Base-by-base conservation (phyloP, 2,113 vertebrate genomes). In the Chloropsis hardwickii region DNA sequence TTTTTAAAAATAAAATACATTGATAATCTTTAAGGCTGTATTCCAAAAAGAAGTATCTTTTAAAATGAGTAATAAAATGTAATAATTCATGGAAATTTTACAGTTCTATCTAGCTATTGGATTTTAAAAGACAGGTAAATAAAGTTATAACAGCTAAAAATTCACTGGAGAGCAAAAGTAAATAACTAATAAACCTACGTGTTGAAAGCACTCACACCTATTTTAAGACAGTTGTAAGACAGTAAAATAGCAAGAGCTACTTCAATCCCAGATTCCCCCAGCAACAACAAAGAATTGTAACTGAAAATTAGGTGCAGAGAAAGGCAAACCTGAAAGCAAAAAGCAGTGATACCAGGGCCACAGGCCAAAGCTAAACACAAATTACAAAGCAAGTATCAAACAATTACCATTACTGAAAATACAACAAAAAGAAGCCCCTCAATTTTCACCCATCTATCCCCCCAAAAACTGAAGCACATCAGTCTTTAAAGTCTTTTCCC, bases 81-180 rank as follows among this genome's bases (percentile, higher is more conserved):
- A 85, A 33, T 33, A 65, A 80, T 81, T 76, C 33, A 88, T 20
- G 16, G 5, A 88, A 76, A 62, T 53, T 40, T 84, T 81, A 42
- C 5, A 66, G 50, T 88, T 92, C 25, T 51, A 66, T 23, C 58
- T 83, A 81, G 29, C 51, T 91, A 81, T 22, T 39, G 11, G 35
- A 73, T 81, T 83, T 77, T 73, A 54, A 24, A 83, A 81, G 65
- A 86, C 6, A 54, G 31, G 33, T 69, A 91, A 69, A 92, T 88
- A 79, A 79, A 82, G 29, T 81, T 85, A 27, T 4, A 66, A 62
- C 12, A 84, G 14, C 42, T 60, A 79, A 37, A 95, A 92, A 86
- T 39, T 87, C 67, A 84, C 50, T 51, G 12, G 45, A 86, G 29
- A 92, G 19, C 15, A 71, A 57, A 89, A 88, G 57, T 50, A 94